Base-by-base conservation (phyloP, 2,113 vertebrate genomes). In the Camelus dromedarius region DNA sequence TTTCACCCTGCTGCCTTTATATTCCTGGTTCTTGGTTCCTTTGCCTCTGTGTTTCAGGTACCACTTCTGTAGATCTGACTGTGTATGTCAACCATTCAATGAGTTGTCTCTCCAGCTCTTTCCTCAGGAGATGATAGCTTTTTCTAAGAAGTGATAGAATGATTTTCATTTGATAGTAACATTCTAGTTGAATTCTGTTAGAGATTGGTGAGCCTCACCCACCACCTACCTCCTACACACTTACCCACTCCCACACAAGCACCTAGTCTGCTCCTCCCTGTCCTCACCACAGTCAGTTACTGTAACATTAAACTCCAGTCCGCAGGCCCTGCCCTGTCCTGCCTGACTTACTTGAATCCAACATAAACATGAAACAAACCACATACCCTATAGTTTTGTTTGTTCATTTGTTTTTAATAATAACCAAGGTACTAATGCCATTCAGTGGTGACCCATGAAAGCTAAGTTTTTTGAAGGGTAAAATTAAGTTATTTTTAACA, bases 91-190 rank as follows among this genome's bases (percentile, higher is more conserved):
- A 85, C 62, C 66, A 15, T 81, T 14, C 9, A n/a, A 5, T 62
- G 20, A 79, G 19, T 83, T 81, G 52, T 66, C 24, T 95, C 19
- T 5, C 8, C 13, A 91, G 70, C 6, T 84, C n/a, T 90, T 83
- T 76, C 8, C 26, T 84, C 24, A 56, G 22, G n/a, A 56, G 13
- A 64, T 18, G 13, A 64, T 18, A 52, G 3, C 1, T 5, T 54
- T 91, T 93, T 82, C 60, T 72, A 56, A 46, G 69, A 95, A 81
- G 88, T 64, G 10, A 60, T 70, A 67, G 46, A 75, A 38, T 54
- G 20, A 79, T 62, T 93, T 94, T 96, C n/a, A 86, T 87, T 58
- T 96, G 18, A 83, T 42, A 52, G 3, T 62, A 94, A 62, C 15
- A 2, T 52, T 84, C 22, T 82, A 79, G 38, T 64, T 76, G 50